Percentiles rank a stretch among this genome's conserved stretches.
These are phyloP conservation scores for Yponomeuta sedellus DNA, from an alignment of 2,888 invertebrate genomes.

Conservation along the genomic window DNA sequence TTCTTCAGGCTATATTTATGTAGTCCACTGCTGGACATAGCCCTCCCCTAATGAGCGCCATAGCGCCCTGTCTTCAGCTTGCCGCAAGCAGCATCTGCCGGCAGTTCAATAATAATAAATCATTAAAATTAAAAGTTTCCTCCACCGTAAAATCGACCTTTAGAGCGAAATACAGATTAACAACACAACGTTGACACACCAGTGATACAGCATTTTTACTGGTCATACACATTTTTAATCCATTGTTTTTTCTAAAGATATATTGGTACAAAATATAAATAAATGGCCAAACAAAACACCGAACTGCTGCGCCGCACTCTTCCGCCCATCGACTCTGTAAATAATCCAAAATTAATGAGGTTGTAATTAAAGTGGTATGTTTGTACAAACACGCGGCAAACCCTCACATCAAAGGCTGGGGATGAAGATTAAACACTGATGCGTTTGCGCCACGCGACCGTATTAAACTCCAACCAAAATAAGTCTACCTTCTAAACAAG, in stretches of 20 bases:
- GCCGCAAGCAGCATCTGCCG: no score
- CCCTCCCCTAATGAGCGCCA: no score
- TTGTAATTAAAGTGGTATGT: constrained; percentile 66
- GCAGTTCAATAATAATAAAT: no score
- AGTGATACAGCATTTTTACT: no score
- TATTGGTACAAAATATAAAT: background rate
- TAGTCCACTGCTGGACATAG: no score
- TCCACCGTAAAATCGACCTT: no score
- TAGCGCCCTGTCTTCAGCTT: no score
- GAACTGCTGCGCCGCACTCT: background rate
- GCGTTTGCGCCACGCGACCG: constrained; percentile 69
- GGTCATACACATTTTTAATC: no score
- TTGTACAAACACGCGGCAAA: constrained; percentile 63
- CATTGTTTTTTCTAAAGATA: background rate
- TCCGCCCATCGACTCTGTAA: constrained; percentile 34
- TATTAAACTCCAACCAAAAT: constrained; percentile 39
- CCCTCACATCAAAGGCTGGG: constrained; percentile 62
- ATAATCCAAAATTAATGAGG: constrained; percentile 72
- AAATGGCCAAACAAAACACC: constrained; percentile 4
- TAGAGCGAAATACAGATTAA: no score
- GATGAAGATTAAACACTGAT: constrained; percentile 62
- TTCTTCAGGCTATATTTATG: no score
- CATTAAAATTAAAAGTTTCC: no score
- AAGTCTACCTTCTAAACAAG: background rate
- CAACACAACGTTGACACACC: no score